phyloP scores from a whole-genome alignment of 1,140 invertebrate genomes.

The Dendroctonus ponderosae region DNA sequence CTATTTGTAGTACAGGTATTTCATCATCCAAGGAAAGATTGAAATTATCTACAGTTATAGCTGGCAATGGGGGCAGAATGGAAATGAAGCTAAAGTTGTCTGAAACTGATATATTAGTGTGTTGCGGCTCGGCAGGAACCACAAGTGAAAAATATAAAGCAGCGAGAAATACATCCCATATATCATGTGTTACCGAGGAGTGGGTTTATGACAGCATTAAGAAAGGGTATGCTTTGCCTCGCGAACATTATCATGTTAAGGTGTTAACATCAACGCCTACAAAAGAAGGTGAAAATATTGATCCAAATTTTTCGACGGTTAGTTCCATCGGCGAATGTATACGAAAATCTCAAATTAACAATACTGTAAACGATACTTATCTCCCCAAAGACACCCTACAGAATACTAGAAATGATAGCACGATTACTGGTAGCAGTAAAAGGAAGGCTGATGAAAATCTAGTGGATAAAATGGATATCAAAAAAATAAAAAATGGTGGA shows the following conservation, averaged over 20 bases:
- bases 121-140: slow-evolving; percentile 40
- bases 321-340: slow-evolving; percentile 39
- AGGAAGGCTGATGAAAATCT: slow-evolving; percentile 37
- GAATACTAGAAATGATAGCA: not conserved
- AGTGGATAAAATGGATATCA: slow-evolving; percentile 61
- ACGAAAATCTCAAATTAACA: slow-evolving; percentile 6
- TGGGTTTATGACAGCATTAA: slow-evolving; percentile 80
- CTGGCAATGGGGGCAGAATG: slow-evolving; percentile 67
- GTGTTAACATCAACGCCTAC: slow-evolving; percentile 57
- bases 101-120: slow-evolving; percentile 56
- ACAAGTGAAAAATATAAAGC: slow-evolving; percentile 79
- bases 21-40: slow-evolving; percentile 61
- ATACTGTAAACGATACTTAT: slow-evolving; percentile 16
- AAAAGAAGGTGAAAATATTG: slow-evolving; percentile 50
- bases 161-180: slow-evolving; percentile 71
- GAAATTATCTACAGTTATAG: slow-evolving; percentile 68
- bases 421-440: not conserved
- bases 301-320: slow-evolving; percentile 47
- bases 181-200: slow-evolving; percentile 64
- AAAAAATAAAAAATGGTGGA: slow-evolving; percentile 67
- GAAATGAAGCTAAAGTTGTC: slow-evolving; percentile 56
- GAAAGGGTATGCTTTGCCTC: slow-evolving; percentile 70
- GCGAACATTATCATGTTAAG: slow-evolving; percentile 59
- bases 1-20: slow-evolving; percentile 77
- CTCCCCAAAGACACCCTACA: not conserved